Percentiles rank a stretch among this genome's conserved stretches.
phyloP scores from a whole-genome alignment of 2,113 vertebrate genomes.

The Cepphus grylle region DNA sequence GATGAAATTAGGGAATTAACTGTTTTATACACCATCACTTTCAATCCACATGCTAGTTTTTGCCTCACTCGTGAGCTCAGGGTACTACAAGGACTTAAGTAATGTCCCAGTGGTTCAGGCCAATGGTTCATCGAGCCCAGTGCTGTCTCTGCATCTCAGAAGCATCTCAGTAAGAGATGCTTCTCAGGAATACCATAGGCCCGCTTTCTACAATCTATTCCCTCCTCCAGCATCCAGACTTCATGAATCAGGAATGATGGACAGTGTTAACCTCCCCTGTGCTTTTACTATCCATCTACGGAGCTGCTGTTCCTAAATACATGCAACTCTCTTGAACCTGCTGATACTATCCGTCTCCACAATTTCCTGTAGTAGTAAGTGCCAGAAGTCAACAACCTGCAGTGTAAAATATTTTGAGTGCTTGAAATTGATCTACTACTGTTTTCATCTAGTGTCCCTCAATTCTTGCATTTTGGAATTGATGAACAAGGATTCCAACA shows the following conservation, averaged over 20 bases:
- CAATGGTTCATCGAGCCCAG: neutral
- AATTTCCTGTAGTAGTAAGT: neutral
- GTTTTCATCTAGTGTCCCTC: neutral
- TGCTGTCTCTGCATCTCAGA: neutral
- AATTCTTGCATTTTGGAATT: neutral
- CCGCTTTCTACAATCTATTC: neutral
- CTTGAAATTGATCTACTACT: neutral
- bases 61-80: accelerated
- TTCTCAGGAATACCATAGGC: neutral
- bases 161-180: neutral
- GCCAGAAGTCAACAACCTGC: neutral
- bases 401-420: neutral
- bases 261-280: neutral
- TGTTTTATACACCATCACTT: neutral
- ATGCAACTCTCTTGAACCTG: neutral
- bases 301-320: neutral
- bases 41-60: neutral
- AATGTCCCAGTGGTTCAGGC: neutral
- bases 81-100: neutral
- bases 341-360: neutral
- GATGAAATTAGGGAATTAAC: neutral
- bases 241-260: neutral
- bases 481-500: accelerated
- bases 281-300: neutral
- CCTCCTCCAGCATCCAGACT: neutral